Base-by-base conservation (phyloP, 2,113 vertebrate species). In the Myotis yumanensis region DNA sequence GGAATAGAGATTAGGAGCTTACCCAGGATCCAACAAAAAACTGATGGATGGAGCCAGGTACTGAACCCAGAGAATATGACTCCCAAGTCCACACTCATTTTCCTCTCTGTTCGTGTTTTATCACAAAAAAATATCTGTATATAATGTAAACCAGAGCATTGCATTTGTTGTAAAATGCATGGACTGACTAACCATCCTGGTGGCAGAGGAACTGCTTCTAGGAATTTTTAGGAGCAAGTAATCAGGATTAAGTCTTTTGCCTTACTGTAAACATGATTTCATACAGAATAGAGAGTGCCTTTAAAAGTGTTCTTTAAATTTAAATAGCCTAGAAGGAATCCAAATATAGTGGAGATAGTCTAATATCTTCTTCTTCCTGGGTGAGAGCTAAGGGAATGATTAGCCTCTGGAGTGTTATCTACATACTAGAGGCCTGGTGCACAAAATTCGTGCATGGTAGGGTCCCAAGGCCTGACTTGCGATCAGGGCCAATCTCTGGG, bases 331-430 rank as follows among this genome's bases (percentile, higher is more conserved):
- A 16, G 28, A 64, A 93, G 54, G 72, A 72, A 73, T 46, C 1
- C 0, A 0, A 1, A 84, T 89, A 7, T 0, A 89, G 5, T 30
- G 17, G 35, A 5, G 23, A 93, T 96, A 90, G 68, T 88, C 86
- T 86, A 75, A 68, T 90, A 9, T 84, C 37, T 51, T 62, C 80
- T 84, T 22, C 75, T 59, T 71, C 30, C 6, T n/a, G 7, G 9
- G 4, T 2, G 77, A 96, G 71, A 95, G 9, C 25, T 30, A 85
- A 86, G 1, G 0, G 0, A 32, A 86, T 66, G 54, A 57, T 68
- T 51, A 85, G n/a, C 77, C 91, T 84, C 40, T 92, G 43, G 4
- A 35, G 73, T 90, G 54, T 86, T 89, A 52, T 16, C 89, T 93
- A 90, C 40, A 69, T 82, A 54, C 86, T 25, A 59, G 9, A 59